Evolutionary conservation across 2,888 invertebrate genomes (phyloP), one percentile per base, ranked within the genome.

Genomic region (Selenia dentaria): DNA sequence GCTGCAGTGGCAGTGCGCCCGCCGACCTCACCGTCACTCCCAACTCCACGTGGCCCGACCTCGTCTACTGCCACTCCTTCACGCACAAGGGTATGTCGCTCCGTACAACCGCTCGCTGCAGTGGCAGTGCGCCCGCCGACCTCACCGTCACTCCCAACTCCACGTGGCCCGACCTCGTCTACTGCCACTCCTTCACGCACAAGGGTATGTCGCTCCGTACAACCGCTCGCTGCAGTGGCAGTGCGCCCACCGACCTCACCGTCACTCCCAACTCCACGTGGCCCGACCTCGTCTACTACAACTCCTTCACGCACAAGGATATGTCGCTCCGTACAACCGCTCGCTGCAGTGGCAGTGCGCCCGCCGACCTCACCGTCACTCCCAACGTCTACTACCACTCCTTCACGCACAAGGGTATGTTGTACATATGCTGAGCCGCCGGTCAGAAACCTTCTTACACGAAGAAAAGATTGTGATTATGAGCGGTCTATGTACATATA

Each of bases 341-440:
- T 93, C 95, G 26, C 91, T 98, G 46, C 61, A 83, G 25, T 93
- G 94, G 73, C 74, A 84, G 9, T 98, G 98, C 81, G 94, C 93
- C 96, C 3, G 96, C 95, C 0, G 82, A 93, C 37, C 88, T 98
- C 38, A 92, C 93, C 72, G 94, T 98, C 34, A 94, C 96, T 13
- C 98, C 98, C 16, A 97, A 98, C 14, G 96, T 98, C 12, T 98
- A 98, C 83, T 97, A 97, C 79, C 96, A 98, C 89, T 97, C 97
- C 49, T 98, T 96, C 83, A 96, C 97, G 2, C 97, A 97, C 67
- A 93, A 96, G 14, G 97, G 98, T 83, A 16, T 16, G 29, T 20
- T 1, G 3, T n/a, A n/a, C n/a, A n/a, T n/a, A n/a, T n/a, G n/a
- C n/a, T n/a, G n/a, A n/a, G n/a, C n/a, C n/a, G n/a, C n/a, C n/a